A percentile compares a stretch with the other conserved stretches of the same genome.
Evolutionary conservation across 92 coral and sea anemone genomes (phyloP).

Genomic region (Montipora capitata): DNA sequence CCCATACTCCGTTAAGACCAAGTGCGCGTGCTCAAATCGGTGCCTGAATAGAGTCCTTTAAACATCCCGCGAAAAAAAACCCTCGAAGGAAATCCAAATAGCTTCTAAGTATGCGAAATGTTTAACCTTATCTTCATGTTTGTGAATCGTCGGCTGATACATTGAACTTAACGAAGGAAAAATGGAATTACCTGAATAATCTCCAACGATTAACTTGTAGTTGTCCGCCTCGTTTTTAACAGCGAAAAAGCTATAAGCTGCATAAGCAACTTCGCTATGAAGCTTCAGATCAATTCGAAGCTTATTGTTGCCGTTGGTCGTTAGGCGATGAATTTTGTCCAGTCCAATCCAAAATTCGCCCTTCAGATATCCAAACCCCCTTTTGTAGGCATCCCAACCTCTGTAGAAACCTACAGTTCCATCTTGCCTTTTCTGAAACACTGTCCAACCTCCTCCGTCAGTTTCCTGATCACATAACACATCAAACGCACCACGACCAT

Average conservation of each 20-base stretch:
- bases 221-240: conserved; percentile 28
- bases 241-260: conserved; percentile 45
- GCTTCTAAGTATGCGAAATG: too few relatives aligned
- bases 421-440: conserved; percentile 81
- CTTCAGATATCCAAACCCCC: conserved; percentile 32
- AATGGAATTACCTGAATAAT: conserved; percentile 30
- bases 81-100: too few relatives aligned
- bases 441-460: conserved; percentile 89
- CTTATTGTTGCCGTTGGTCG: background rate
- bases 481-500: conserved; percentile 67
- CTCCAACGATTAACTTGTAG: conserved; percentile 51
- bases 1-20: too few relatives aligned
- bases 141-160: too few relatives aligned
- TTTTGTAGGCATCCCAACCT: conserved; percentile 67
- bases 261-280: conserved; percentile 42
- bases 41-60: too few relatives aligned
- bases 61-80: too few relatives aligned
- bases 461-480: conserved; percentile 87
- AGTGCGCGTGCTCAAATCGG: too few relatives aligned
- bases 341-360: conserved; percentile 61
- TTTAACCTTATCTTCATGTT: too few relatives aligned
- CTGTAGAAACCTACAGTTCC: conserved; percentile 76
- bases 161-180: too few relatives aligned
- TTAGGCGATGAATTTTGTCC: conserved; percentile 37
- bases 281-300: background rate